Evolutionary conservation across 2,797 vertebrate species (phyloP).

Genomic region (Lerista edwardsae): DNA sequence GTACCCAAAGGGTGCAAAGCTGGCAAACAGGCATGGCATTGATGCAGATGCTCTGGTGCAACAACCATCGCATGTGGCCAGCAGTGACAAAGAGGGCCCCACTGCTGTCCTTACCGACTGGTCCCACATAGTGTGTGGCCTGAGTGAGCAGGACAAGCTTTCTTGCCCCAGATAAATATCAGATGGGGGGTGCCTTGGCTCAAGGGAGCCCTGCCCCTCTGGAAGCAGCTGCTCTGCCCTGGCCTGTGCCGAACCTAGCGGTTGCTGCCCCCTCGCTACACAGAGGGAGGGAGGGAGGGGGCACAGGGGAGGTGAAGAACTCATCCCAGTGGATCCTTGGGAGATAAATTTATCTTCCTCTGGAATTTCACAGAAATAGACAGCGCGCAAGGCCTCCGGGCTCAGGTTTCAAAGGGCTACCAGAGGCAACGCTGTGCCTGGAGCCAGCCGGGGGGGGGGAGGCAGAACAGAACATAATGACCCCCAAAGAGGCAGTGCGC

Average conservation of each 20-base stretch:
- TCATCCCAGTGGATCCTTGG: background rate
- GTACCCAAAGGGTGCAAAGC: too few species aligned
- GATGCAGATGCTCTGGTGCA: too few species aligned
- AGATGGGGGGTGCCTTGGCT: too few species aligned
- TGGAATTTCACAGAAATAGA: constrained; percentile 43
- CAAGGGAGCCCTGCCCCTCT: too few species aligned
- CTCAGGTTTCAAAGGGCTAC: constrained; percentile 28
- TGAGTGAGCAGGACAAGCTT: too few species aligned
- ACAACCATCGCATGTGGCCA: too few species aligned
- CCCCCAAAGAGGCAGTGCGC: background rate
- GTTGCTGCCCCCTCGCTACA: background rate
- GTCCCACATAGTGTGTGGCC: too few species aligned
- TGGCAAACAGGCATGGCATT: too few species aligned
- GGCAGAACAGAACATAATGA: background rate
- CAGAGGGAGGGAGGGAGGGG: background rate
- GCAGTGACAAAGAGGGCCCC: too few species aligned
- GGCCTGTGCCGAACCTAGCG: background rate
- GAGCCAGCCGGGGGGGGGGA: background rate
- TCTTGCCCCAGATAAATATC: too few species aligned
- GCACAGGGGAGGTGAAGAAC: background rate
- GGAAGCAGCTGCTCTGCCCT: background rate
- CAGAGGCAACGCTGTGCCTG: background rate
- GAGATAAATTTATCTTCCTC: constrained; percentile 38
- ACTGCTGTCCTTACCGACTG: too few species aligned
- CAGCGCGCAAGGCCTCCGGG: background rate